phyloP scores from a whole-genome alignment of 2,113 vertebrate species.

The Actenoides lindsayi region DNA sequence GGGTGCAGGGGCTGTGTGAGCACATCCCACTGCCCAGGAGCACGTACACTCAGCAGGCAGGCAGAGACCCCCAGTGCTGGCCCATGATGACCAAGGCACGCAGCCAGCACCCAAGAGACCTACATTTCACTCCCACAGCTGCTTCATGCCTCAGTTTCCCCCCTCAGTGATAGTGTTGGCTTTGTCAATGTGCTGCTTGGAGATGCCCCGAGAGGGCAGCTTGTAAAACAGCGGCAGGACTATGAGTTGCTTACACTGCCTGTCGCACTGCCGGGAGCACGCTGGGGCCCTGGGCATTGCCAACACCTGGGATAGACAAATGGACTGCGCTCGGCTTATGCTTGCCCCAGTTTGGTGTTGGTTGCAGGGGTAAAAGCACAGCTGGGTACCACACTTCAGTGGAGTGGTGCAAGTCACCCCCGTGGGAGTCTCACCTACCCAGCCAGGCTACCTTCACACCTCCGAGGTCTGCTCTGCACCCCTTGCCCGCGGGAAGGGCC shows the following conservation, averaged over 20 bases:
- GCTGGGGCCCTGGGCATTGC: neutral
- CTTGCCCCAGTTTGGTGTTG: fast-evolving
- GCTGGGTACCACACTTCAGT: neutral
- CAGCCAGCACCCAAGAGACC: neutral
- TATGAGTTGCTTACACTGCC: too few relatives aligned
- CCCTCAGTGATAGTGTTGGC: neutral
- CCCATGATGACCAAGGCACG: fast-evolving
- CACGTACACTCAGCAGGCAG: fast-evolving
- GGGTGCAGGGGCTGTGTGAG: neutral
- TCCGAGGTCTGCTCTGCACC: too few relatives aligned
- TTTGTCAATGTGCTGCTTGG: neutral
- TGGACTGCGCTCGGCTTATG: neutral
- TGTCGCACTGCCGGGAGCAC: fast-evolving
- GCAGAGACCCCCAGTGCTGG: neutral
- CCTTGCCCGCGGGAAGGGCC: neutral
- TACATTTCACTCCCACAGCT: neutral
- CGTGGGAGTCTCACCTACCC: too few relatives aligned
- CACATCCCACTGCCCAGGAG: neutral
- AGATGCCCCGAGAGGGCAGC: neutral
- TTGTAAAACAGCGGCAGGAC: neutral
- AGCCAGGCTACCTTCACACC: neutral
- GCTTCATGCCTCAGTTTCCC: neutral
- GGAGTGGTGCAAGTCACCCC: fast-evolving
- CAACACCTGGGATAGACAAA: neutral
- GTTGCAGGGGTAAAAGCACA: neutral